Evolutionary conservation across 2,113 vertebrate species (phyloP), one percentile per base, ranked within the genome.

Genomic region (Zosterops lateralis): DNA sequence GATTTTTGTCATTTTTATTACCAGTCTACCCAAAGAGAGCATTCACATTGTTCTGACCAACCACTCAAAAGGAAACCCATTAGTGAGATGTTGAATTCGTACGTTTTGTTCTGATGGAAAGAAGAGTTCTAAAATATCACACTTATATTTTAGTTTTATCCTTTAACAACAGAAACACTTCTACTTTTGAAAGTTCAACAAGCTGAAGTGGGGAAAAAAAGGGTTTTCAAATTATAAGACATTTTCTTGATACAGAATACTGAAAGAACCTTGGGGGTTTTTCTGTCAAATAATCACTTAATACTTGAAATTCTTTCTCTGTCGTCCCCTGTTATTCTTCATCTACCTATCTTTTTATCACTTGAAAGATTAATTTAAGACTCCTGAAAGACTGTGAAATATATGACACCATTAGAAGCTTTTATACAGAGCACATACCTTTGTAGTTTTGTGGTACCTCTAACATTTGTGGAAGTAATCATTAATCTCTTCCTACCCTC

Each of bases 1-100:
- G 4, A 68, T 73, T 92, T 95, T 84, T 81, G n/a, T 50, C 9
- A n/a, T 76, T 95, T 94, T 96, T 91, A 76, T 94, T 91, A 73
- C 22, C 40, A 62, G 8, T 14, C 32, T 72, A 89, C 84, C 58
- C 53, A 91, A 95, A 95, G 0, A 4, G 8, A 79, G 9, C 5
- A 3, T 66, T 85, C 88, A 58, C 38, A 44, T 57, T 91, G 25
- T 83, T 65, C 71, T 79, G 50, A 76, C 18, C 4, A 8, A 40
- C 14, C 9, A 74, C 42, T 83, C 83, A 57, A 51, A 91, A 85
- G 31, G 51, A 90, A 91, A 93, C 3, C 17, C 44, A 88, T 76
- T 88, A 83, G 11, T 40, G 51, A 83, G 54, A 80, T 19, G 14
- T 45, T 88, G 34, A 62, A 91, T 79, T 76, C 3, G 0, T 82